Evolutionary conservation across 2,888 invertebrate genomes (phyloP), one percentile per base, ranked within the genome.

Genomic region (Steinernema hermaphroditum): DNA sequence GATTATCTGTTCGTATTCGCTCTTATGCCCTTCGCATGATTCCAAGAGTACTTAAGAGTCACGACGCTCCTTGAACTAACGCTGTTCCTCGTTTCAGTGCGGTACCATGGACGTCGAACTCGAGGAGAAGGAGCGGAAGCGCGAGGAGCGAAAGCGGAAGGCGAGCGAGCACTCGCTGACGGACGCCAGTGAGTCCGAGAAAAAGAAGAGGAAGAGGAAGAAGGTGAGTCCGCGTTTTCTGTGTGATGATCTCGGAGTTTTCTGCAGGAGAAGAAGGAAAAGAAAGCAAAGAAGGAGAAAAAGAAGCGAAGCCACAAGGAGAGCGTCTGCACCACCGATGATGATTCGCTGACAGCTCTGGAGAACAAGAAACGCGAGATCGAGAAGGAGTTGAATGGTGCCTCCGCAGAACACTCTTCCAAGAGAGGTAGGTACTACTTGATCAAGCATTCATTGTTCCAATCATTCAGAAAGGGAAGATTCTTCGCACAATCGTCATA

Each of bases 351-450:
- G 27, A 57, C 71, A 43, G 70, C 43, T 19, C 62, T 57, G 32
- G 57, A 71, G 37, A 50, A 62, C 41, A 71, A 57, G 57, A 71
- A 57, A n/a, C n/a, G 49, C 27, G 71, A 71, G 37, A 49, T 29
- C 37, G 46, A 34, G 19, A 54, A 54, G 24, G 34, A 71, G 41
- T 24, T 50, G 50, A 70, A 70, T 14, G 43, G 24, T 34, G 37
- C 22, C 43, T 46, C 29, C 22, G 27, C 24, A 16, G 46, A 71
- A 27, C 2, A 22, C 27, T 12, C 9, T 2, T 27, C n/a, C 6
- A 54, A 22, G 27, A 14, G 54, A 6, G 27, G 22, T 22, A 46
- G n/a, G 19, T n/a, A 9, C 46, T 19, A 24, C 27, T 4, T 22
- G 54, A 9, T 19, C 27, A 27, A 22, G 14, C 6, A 12, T 14